Evolutionary conservation across 2,888 invertebrate genomes (phyloP).

Genomic region (Synanthedon tipuliformis): DNA sequence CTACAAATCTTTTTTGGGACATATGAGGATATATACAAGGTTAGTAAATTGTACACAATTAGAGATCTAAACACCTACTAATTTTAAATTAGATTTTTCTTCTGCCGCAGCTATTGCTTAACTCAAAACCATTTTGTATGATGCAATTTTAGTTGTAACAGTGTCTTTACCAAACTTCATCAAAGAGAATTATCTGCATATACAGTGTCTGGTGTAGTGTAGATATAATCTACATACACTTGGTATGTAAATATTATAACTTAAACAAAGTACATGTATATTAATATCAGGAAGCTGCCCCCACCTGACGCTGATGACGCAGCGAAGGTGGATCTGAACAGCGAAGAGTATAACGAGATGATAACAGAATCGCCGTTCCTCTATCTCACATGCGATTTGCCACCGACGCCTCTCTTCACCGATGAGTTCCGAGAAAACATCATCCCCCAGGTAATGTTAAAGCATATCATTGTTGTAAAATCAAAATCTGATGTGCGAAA

Average conservation of each 20-base stretch:
- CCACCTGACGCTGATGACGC: conserved; percentile 92
- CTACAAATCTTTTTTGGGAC: conserved; percentile 93
- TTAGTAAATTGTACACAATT: conserved; percentile 11
- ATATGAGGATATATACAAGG: conserved; percentile 87
- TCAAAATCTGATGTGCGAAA: too few relatives aligned
- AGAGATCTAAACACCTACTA: background rate
- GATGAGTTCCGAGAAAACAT: conserved; percentile 99
- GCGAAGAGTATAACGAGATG: conserved; percentile 89
- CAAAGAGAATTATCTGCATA: too few relatives aligned
- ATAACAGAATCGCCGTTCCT: conserved; percentile 93
- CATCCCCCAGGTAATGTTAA: conserved; percentile 86
- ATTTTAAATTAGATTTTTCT: background rate
- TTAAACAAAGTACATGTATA: background rate
- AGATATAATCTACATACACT: too few relatives aligned
- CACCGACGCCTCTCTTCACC: conserved; percentile 96
- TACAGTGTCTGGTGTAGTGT: too few relatives aligned
- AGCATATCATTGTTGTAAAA: too few relatives aligned
- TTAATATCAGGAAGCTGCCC: conserved; percentile 81
- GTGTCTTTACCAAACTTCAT: too few relatives aligned
- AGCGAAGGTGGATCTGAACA: conserved; percentile 82
- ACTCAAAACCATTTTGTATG: background rate
- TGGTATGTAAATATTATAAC: background rate
- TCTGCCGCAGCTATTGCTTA: background rate
- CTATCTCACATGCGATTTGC: conserved; percentile 96
- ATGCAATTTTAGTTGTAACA: too few relatives aligned